Conservation (phyloP, 2,888 invertebrate species). For the Gisinianus flammeolus region DNA sequence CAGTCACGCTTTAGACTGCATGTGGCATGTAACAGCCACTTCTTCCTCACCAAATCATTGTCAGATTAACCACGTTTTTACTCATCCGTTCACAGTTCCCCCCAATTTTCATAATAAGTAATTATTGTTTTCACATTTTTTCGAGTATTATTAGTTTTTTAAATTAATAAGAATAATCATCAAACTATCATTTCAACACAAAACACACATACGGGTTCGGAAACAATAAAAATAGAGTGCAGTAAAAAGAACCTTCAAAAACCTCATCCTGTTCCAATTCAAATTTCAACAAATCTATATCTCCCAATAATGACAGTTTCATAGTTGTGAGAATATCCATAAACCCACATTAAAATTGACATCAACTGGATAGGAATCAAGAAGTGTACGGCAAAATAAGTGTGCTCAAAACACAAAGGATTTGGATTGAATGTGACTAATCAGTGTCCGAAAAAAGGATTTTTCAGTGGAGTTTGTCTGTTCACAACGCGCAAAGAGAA, state of each 20-base stretch:
- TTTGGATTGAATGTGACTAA: too few species aligned
- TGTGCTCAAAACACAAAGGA: too few species aligned
- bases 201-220: background rate
- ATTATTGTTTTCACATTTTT: background rate
- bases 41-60: background rate
- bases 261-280: background rate
- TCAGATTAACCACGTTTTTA: background rate
- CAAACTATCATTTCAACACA: background rate
- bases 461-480: too few species aligned
- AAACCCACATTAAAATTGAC: too few species aligned
- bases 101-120: background rate
- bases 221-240: too few species aligned
- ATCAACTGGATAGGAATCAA: too few species aligned
- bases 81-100: background rate
- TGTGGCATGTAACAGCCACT: background rate
- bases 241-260: background rate
- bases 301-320: too few species aligned
- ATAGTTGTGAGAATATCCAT: too few species aligned
- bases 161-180: background rate
- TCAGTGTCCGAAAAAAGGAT: too few species aligned
- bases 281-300: too few species aligned
- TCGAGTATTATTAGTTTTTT: background rate
- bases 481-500: too few species aligned
- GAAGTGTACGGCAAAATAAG: too few species aligned
- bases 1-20: constrained; percentile 8